Evolutionary conservation across 2,113 vertebrate species (phyloP).

Genomic region (Caranx melampygus): DNA sequence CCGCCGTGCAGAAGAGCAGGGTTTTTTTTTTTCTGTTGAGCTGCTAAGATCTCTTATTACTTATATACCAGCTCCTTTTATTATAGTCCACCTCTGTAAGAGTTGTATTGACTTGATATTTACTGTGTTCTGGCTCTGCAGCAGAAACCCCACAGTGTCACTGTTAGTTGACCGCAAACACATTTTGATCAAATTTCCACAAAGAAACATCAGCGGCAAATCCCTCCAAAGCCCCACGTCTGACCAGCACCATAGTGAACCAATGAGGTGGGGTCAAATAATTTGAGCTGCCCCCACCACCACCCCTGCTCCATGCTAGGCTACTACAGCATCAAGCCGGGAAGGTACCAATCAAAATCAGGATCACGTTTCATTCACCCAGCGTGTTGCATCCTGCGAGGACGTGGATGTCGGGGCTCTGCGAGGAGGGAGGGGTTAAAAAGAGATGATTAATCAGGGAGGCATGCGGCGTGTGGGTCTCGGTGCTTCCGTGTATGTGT

Average conservation of each 20-base stretch:
- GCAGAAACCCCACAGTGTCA: neutral
- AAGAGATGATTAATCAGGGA: constrained; percentile 64
- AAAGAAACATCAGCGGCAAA: neutral
- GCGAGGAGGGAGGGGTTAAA: constrained; percentile 50
- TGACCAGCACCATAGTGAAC: neutral
- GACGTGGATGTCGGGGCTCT: neutral
- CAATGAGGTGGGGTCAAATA: constrained; percentile 31
- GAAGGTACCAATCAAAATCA: constrained; percentile 61
- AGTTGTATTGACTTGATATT: neutral
- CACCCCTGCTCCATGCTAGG: too few relatives aligned
- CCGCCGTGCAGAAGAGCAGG: neutral
- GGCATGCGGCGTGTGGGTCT: constrained; percentile 19
- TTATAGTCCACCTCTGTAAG: neutral
- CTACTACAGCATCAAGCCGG: neutral
- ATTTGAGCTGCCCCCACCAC: neutral
- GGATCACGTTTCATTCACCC: constrained; percentile 58
- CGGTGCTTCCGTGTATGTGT: neutral
- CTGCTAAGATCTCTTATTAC: constrained; percentile 12
- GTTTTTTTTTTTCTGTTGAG: constrained; percentile 17
- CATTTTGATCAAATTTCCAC: constrained; percentile 14
- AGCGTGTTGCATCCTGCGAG: constrained; percentile 19
- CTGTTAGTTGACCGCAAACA: constrained; percentile 3
- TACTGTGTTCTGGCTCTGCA: neutral
- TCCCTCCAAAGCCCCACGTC: neutral
- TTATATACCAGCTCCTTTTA: neutral